Conservation (phyloP, 2,113 vertebrate species). For the Monarcha castaneiventris region DNA sequence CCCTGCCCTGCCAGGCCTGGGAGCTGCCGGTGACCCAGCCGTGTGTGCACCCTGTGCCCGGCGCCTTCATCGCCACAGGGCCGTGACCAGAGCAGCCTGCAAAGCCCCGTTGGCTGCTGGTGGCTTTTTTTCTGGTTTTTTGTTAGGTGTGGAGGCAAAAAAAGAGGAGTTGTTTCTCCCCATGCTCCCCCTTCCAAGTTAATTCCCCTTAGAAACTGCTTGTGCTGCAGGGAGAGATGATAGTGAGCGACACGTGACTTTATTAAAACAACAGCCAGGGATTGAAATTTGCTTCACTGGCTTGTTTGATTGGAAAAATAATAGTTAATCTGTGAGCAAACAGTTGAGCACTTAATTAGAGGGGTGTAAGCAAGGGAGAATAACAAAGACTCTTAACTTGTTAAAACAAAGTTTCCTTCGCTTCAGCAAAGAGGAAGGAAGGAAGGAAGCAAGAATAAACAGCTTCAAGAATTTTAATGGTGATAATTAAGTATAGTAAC, state of each 20-base stretch:
- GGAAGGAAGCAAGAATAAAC: conserved; percentile 83
- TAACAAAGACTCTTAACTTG: conserved; percentile 73
- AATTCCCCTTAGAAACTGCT: conserved; percentile 23
- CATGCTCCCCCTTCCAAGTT: not conserved
- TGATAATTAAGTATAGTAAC: conserved; percentile 85
- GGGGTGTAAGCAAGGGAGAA: conserved; percentile 61
- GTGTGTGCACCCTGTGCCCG: not conserved
- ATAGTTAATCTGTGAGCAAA: conserved; percentile 73
- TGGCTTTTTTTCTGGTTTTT: too few species aligned
- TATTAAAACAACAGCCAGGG: conserved; percentile 51
- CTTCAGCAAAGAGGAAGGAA: conserved; percentile 75
- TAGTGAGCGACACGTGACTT: not conserved
- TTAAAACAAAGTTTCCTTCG: conserved; percentile 81
- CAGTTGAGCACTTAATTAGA: conserved; percentile 76
- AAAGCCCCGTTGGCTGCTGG: not conserved
- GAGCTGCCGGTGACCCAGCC: not conserved
- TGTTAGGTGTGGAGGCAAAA: not conserved
- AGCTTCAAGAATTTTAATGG: conserved; percentile 88
- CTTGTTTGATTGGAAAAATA: conserved; percentile 57
- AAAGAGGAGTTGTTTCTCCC: not conserved
- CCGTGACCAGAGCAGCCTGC: not conserved
- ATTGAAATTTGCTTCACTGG: conserved; percentile 36
- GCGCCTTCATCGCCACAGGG: not conserved
- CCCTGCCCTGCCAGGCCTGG: not conserved
- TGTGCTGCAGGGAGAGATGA: conserved; percentile 9